Evolutionary conservation across 1,140 invertebrate genomes (phyloP), one percentile per base, ranked within the genome.

Genomic region (Anadara kagoshimensis): DNA sequence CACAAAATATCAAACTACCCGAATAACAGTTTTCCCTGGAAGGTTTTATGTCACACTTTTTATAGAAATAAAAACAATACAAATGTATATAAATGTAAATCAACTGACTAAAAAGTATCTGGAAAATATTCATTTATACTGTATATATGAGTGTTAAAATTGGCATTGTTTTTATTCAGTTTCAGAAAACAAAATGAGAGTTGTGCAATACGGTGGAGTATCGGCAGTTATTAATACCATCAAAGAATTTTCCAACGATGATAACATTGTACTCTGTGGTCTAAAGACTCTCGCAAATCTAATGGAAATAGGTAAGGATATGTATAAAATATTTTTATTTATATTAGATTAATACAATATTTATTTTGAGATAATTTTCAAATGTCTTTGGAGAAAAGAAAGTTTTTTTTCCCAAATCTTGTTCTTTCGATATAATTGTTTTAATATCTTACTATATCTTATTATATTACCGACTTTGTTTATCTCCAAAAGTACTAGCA

Each of bases 301-400:
- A 20, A 51, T 64, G 18, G 62, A 64, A 64, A 64, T 64, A 18
- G 62, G 62, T 53, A 36, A 47, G 59, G 29, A 3, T 18, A 18
- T 22, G 11, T 4, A 18, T 5, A 24, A 53, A 16, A 5, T n/a
- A 53, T 5, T n/a, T 16, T n/a, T 10, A 53, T 10, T 10, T 10
- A 47, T 47, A 47, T 8, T 47, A 47, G 45, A 47, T 47, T 11
- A 47, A 47, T 47, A 11, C 10, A 47, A 10, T 10, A 11, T 18
- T 18, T 11, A 10, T 11, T 11, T 11, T 18, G 10, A 18, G 45
- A 8, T 18, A 47, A 8, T 47, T 47, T 8, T 47, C 8, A 47
- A 11, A 8, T 47, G 18, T 11, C 45, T 11, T 47, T 8, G 8
- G 45, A 18, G 45, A 47, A 11, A 47, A 11, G 45, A 47, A 8